phyloP scores from a whole-genome alignment of 2,113 vertebrate species.

The Laticauda colubrina region DNA sequence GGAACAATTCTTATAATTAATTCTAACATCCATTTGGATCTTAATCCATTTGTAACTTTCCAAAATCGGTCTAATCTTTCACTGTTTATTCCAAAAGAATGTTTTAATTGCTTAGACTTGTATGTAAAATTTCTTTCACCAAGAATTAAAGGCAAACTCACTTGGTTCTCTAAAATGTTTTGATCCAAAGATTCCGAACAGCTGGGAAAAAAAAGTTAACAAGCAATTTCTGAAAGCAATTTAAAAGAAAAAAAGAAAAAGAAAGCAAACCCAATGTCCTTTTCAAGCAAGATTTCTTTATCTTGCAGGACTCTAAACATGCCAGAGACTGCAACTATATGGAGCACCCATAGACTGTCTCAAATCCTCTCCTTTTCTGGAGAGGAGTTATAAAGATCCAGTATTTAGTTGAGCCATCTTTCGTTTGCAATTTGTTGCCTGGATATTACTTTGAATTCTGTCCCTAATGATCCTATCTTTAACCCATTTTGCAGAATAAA shows the following conservation, averaged over 20 bases:
- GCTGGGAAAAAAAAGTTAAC: not conserved
- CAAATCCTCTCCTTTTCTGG: not conserved
- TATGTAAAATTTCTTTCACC: not conserved
- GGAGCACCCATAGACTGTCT: not conserved
- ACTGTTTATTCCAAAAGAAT: not conserved
- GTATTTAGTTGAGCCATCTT: not conserved
- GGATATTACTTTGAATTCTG: not conserved
- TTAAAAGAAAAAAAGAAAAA: not conserved
- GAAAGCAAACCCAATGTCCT: not conserved
- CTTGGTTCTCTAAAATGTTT: not conserved
- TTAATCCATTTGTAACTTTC: not conserved
- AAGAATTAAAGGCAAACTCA: not conserved
- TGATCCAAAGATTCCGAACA: not conserved
- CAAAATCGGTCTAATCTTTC: not conserved
- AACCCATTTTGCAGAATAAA: not conserved
- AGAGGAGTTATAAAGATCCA: not conserved
- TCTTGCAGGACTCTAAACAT: not conserved
- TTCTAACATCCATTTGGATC: not conserved
- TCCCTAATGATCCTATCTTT: not conserved
- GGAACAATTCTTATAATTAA: not conserved
- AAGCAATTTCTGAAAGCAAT: not conserved
- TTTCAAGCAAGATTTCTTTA: not conserved
- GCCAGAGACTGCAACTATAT: not conserved
- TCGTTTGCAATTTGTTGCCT: not conserved
- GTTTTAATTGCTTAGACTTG: not conserved